Conservation (phyloP, 2,113 vertebrate species). For the Perccottus glenii region DNA sequence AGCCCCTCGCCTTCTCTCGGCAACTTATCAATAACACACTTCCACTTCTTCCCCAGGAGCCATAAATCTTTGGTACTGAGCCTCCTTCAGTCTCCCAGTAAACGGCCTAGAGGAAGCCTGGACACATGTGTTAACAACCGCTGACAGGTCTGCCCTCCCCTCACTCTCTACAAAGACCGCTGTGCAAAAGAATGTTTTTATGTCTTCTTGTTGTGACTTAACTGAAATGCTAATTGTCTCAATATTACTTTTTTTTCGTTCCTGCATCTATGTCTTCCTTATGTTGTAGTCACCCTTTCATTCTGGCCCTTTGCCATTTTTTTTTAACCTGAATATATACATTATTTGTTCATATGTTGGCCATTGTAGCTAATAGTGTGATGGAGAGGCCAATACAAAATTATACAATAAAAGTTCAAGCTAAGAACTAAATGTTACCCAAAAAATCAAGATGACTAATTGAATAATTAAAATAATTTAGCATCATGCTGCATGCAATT, state of each 20-base stretch:
- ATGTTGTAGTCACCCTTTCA: constrained; percentile 9
- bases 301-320: background rate
- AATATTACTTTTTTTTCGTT: constrained; percentile 22
- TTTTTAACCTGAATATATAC: background rate
- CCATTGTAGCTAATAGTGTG: too few relatives aligned
- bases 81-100: constrained; percentile 65
- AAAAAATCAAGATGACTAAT: too few relatives aligned
- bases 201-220: constrained; percentile 55
- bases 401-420: too few relatives aligned
- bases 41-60: constrained; percentile 75
- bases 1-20: constrained; percentile 67
- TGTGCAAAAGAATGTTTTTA: constrained; percentile 61
- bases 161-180: constrained; percentile 35
- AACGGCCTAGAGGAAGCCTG: constrained; percentile 69
- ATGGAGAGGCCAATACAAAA: too few relatives aligned
- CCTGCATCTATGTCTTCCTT: constrained; percentile 15
- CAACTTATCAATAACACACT: constrained; percentile 82
- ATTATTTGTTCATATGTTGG: too few relatives aligned
- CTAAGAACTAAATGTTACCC: too few relatives aligned
- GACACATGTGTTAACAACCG: constrained; percentile 75
- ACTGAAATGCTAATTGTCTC: constrained; percentile 38
- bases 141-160: constrained; percentile 59
- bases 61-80: constrained; percentile 78
- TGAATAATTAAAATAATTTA: too few relatives aligned
- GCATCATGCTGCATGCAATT: constrained; percentile 5